Evolutionary conservation across 2,797 vertebrate genomes (phyloP), one percentile per base, ranked within the genome.

Genomic region (Enteromius afrohamiltoni): DNA sequence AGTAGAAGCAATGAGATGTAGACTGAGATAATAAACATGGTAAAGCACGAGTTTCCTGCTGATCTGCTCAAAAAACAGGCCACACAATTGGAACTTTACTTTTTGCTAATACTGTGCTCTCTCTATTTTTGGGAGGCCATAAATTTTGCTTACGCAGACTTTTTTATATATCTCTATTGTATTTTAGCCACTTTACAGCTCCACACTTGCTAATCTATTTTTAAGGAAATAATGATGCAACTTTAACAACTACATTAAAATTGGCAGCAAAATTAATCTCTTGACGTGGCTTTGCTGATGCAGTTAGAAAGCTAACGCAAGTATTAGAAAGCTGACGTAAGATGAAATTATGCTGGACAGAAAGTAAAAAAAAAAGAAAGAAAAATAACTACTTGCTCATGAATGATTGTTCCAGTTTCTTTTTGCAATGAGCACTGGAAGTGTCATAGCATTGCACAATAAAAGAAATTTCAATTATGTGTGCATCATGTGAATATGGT

Each of bases 1-100:
- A 89, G 89, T 80, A 91, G 92, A 94, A 92, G 82, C 82, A 78
- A 60, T 79, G 65, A 79, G 49, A 58, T 78, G 65, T 62, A 76
- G 55, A 77, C 70, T 67, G 64, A 77, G 74, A 58, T 45, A 37
- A 71, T 40, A 26, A 37, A 26, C 60, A 34, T 37, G 13, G 34
- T 69, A 67, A 21, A 67, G 37, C 26, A 17, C 0, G 8, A 67
- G 58, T 68, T 83, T 83, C 74, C 62, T 78, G 82, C 49, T 85
- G 71, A 85, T 67, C 70, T 55, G 70, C 60, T 74, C 62, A 45
- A 68, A 80, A 65, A 74, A 67, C 69, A 68, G 77, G 77, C 77
- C 60, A 45, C 70, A 80, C 64, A 55, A 16, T 58, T 37, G 23
- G 34, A 85, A 73, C 85, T 79, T 74, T 76, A n/a, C 51, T 79